Conservation (phyloP, 1,140 invertebrate genomes). For the Anadara kagoshimensis region DNA sequence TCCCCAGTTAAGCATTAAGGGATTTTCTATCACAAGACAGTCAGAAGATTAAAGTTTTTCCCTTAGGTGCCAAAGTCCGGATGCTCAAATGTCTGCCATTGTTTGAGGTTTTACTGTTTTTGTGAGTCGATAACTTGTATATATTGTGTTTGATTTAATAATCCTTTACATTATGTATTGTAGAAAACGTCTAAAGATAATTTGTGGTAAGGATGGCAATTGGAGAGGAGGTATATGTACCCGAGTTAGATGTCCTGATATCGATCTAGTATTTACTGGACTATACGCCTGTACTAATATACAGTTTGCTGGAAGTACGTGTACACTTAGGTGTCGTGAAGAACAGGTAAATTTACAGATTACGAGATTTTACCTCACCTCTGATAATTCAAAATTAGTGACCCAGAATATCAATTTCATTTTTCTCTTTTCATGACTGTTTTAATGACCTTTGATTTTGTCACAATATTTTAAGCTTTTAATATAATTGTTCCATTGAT, state of each 20-base stretch:
- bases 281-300: conserved; percentile 52
- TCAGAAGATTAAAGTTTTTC: no score
- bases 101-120: no score
- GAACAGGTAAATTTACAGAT: conserved; percentile 32
- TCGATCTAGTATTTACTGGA: conserved; percentile 44
- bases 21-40: no score
- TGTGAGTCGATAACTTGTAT: neutral
- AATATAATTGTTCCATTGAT: neutral
- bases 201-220: conserved; percentile 46
- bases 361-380: neutral
- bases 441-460: neutral
- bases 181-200: conserved; percentile 44
- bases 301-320: conserved; percentile 44
- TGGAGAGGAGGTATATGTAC: conserved; percentile 51
- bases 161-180: neutral
- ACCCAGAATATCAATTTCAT: neutral
- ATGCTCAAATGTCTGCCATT: no score
- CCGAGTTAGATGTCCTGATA: conserved; percentile 42
- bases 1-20: no score
- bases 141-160: neutral
- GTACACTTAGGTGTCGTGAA: conserved; percentile 52
- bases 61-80: no score
- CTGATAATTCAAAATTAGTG: neutral
- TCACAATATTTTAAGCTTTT: neutral
- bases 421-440: neutral